Base-by-base conservation (phyloP, 1,140 invertebrate genomes). In the Dermatophagoides farinae region DNA sequence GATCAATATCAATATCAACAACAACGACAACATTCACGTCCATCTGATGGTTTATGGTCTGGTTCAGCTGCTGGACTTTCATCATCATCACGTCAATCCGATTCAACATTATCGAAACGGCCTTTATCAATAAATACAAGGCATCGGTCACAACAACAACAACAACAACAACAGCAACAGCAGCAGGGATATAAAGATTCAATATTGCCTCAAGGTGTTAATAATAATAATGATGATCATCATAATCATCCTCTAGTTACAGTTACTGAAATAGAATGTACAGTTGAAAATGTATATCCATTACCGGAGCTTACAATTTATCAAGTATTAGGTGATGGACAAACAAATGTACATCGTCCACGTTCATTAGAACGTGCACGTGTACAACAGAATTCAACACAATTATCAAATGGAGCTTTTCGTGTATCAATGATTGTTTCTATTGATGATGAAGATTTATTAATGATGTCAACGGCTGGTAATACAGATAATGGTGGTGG, bases 201-300 rank as follows among this genome's bases (percentile, higher is more conserved):
- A 23, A 6, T 6, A 23, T 4, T 23, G 9, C 9, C 46, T 9
- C 22, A 9, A 31, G 31, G 31, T 31, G 31, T 31, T 31, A 31
- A 31, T 31, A 2, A 31, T 31, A 2, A 31, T 31, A 31, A 31
- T 31, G 31, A 31, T 31, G 2, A 31, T 4, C 31, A 31, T 4
- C 31, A 31, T 4, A 2, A 31, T 2, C 31, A 31, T 4, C 2
- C 2, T 31, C 8, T 31, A 31, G 31, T 31, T 31, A 31, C 31
- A 31, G 51, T 53, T 4, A 47, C 53, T 20, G 43, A 66, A 25
- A 57, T 67, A 12, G 60, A 59, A 23, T 67, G 66, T 58, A 60
- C 67, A 53, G 64, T 66, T 12, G 57, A 64, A 37, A 62, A 65
- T 31, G 66, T 67, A 38, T 67, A 60, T 60, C 66, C 66, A 12